phyloP scores from a whole-genome alignment of 2,797 vertebrate species.

The Alcedo atthis region DNA sequence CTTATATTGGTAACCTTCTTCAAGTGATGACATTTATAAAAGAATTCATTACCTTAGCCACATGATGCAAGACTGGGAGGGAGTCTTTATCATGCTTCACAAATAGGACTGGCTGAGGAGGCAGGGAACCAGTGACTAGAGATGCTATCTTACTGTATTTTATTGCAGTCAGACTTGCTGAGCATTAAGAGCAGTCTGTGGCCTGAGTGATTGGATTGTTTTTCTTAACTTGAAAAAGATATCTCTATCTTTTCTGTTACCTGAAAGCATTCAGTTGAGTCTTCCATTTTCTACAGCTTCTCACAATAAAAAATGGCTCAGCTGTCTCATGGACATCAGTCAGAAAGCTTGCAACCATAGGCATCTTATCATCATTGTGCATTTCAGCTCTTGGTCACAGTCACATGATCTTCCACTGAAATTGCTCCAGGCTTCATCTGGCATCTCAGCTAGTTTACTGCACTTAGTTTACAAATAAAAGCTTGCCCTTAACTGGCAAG shows the following conservation, averaged over 20 bases:
- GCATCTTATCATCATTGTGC: not conserved
- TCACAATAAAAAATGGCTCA: not conserved
- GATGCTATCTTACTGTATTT: not conserved
- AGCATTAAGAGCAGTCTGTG: not conserved
- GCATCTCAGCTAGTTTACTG: not conserved
- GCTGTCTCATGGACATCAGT: not conserved
- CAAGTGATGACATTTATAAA: not conserved
- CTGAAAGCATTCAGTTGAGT: not conserved
- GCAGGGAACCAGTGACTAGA: not conserved
- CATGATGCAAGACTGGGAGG: not conserved
- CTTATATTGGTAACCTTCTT: not conserved
- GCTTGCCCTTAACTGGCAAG: not conserved
- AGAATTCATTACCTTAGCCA: not conserved
- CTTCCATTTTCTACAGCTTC: not conserved
- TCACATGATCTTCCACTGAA: not conserved
- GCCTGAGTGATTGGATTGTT: not conserved
- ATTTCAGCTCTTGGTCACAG: not conserved
- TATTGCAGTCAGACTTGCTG: not conserved
- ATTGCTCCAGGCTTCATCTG: not conserved
- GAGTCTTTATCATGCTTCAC: not conserved
- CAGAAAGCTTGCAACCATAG: not conserved
- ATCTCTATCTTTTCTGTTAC: not conserved
- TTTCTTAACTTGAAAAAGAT: not conserved
- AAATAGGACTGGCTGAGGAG: not conserved
- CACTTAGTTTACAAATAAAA: not conserved